Percentiles rank a stretch among this genome's conserved stretches.
Conservation (phyloP, 2,888 invertebrate species). For the Periphyllus acericola region DNA sequence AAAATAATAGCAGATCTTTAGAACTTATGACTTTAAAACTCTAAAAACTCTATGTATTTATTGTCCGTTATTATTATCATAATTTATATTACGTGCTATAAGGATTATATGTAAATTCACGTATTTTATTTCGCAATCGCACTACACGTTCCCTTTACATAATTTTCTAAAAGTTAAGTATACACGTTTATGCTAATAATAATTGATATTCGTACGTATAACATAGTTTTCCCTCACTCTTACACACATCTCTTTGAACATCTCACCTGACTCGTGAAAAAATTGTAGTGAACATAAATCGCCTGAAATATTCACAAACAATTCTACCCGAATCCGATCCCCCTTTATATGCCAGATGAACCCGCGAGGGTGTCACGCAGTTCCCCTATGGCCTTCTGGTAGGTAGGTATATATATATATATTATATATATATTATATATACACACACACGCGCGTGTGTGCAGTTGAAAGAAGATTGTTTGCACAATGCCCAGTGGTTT, state of each 20-base stretch:
- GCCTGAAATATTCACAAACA: constrained; percentile 17
- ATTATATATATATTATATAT: no score
- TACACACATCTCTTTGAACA: not conserved
- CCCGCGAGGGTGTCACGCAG: not conserved
- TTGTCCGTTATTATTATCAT: not conserved
- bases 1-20: not conserved
- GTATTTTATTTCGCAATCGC: not conserved
- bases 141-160: not conserved
- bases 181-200: not conserved
- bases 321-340: not conserved
- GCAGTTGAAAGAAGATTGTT: constrained; percentile 47
- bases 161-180: not conserved
- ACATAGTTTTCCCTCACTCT: not conserved
- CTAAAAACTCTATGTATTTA: not conserved
- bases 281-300: not conserved
- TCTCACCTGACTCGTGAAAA: constrained; percentile 6
- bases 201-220: not conserved
- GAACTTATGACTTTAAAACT: not conserved
- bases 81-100: not conserved
- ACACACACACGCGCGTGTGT: not conserved
- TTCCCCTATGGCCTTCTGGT: not conserved
- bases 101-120: not conserved
- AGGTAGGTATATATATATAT: no score
- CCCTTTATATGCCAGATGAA: not conserved
- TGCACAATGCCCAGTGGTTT: constrained; percentile 21